Evolutionary conservation across 2,113 vertebrate species (phyloP), one percentile per base, ranked within the genome.

Genomic region (Hippocampus guttulatus): DNA sequence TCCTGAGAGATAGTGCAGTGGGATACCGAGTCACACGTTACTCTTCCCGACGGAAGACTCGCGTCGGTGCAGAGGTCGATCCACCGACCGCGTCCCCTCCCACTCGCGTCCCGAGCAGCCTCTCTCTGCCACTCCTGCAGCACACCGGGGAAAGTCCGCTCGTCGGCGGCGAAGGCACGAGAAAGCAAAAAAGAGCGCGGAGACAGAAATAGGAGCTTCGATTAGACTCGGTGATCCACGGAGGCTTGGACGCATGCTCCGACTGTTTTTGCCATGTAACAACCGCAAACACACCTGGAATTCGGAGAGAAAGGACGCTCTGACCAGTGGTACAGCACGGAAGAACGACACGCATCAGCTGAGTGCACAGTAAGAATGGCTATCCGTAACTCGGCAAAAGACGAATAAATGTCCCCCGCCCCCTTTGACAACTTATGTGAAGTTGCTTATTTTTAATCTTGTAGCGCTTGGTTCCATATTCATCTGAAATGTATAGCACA

Each of bases 101-200:
- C 87, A 75, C 16, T 74, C 68, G 68, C 82, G 75, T 78, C 85
- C 77, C 79, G 73, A 54, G 71, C 64, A 61, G 69, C 67, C 52
- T 72, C 23, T 75, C 76, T 63, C 80, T 74, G 82, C 88, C 88
- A 87, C 88, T 90, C 91, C 87, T 92, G 91, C 85, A 78, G 75
- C 73, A 78, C 78, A 78, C 77, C 57, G 12, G 76, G 82, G 82
- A 61, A 88, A 88, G 89, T 90, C 89, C 85, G 84, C 71, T 73
- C 68, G 70, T 41, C 10, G 75, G 64, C 64, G 79, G 74, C 64
- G 45, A 70, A 70, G 45, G 79, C 65, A 52, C 21, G 33, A 66
- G 1, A 72, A 2, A 14, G 60, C n/a, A 62, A 61, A 55, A 21
- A 33, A 15, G 69, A 61, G 75, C 62, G 57, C 61, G 25, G 45